Base-by-base conservation (phyloP, 1,140 invertebrate species). In the Eupristina koningsbergeri region DNA sequence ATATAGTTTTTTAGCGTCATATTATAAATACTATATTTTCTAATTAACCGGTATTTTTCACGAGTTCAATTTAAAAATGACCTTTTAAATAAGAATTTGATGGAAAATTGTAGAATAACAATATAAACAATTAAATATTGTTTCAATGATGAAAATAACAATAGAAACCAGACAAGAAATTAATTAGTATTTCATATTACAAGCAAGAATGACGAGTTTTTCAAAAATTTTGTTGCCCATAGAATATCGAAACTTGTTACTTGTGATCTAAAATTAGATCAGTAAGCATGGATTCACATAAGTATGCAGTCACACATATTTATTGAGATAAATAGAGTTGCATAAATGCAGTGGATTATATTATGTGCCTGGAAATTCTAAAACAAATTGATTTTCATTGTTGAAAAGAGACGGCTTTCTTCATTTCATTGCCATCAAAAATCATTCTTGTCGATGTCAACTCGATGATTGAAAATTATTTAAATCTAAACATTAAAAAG, bases 381-480 rank as follows among this genome's bases (percentile, higher is more conserved):
- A 47, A 63, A 8, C 6, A 76, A 47, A 83, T 83, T 78, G 64
- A 78, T 83, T 69, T 26, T 58, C 11, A 69, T 69, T 11, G 13
- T 34, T 19, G n/a, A n/a, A n/a, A n/a, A n/a, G n/a, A n/a, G n/a
- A n/a, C n/a, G n/a, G n/a, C n/a, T n/a, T n/a, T n/a, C n/a, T n/a
- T n/a, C n/a, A n/a, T n/a, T n/a, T n/a, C n/a, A n/a, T n/a, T 17
- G 9, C 61, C 50, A 34, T 58, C 74, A 29, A 26, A 58, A 58
- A 19, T 76, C 7, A 76, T 58, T 6, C 74, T 76, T 76, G 39
- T 58, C 39, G 9, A 45, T 34, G 64, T 9, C 58, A 80, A 29
- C 26, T 34, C 77, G 58, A 80, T 80, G 67, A 79, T 83, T 78
- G 67, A 26, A 79, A 61, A 79, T 73, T 19, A 84, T 84, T 45